Conservation (phyloP, 2,113 vertebrate species). For the Perccottus glenii region DNA sequence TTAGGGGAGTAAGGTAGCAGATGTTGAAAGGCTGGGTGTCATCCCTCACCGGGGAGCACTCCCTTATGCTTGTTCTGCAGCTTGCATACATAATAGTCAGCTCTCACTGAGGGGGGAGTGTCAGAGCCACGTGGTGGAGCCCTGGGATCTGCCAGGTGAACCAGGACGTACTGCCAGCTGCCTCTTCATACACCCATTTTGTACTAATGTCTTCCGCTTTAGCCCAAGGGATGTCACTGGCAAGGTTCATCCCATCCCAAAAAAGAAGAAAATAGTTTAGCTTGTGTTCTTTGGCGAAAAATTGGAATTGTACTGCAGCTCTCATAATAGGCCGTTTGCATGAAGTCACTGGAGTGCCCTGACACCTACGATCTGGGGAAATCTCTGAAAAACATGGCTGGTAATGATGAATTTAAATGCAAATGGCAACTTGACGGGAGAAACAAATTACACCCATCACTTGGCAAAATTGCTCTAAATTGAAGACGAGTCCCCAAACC, state of each 20-base stretch:
- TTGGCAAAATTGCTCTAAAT: constrained; percentile 69
- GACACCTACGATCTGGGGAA: constrained; percentile 64
- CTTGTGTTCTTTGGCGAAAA: not conserved
- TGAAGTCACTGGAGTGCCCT: constrained; percentile 34
- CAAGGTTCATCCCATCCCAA: not conserved
- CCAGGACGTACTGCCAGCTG: constrained; percentile 1
- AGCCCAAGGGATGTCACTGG: not conserved
- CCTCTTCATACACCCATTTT: constrained; percentile 7
- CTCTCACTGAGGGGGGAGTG: not conserved
- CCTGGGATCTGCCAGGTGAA: not conserved
- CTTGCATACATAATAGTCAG: not conserved
- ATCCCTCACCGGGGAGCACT: not conserved
- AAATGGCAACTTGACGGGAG: constrained; percentile 62
- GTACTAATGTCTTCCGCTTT: constrained; percentile 5
- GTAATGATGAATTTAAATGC: constrained; percentile 76
- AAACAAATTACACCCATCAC: constrained; percentile 72
- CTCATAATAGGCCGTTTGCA: constrained; percentile 35
- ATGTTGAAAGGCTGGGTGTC: not conserved
- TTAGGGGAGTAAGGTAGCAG: not conserved
- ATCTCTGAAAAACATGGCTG: constrained; percentile 56
- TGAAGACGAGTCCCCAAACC: constrained; percentile 58
- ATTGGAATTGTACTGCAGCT: constrained; percentile 29
- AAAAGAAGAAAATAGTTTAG: not conserved
- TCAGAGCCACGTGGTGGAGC: not conserved
- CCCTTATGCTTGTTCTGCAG: constrained; percentile 2